These are phyloP conservation scores for Phrynosoma platyrhinos DNA, from an alignment of 2,113 vertebrate genomes.

Conservation along the genomic window DNA sequence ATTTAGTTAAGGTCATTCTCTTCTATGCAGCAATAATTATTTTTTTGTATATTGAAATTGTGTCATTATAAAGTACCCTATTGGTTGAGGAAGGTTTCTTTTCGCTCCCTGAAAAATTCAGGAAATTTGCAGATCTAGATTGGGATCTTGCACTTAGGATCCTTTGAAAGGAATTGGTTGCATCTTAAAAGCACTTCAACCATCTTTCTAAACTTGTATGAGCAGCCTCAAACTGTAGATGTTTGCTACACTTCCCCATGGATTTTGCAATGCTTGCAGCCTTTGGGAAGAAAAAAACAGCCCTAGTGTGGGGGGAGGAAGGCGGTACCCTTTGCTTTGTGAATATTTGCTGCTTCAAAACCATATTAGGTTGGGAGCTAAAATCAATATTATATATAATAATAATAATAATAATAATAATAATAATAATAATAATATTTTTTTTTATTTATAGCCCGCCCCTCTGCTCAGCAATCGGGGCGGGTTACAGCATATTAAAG, in stretches of 20 bases:
- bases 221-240: not conserved
- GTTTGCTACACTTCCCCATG: not conserved
- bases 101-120: not conserved
- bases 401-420: too few species aligned
- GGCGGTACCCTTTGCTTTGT: not conserved
- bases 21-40: not conserved
- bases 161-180: not conserved
- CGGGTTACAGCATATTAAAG: too few species aligned
- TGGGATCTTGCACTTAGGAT: not conserved
- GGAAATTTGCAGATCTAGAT: not conserved
- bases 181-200: not conserved
- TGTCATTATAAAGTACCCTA: too few species aligned
- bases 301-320: too few species aligned
- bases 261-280: not conserved
- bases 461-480: too few species aligned
- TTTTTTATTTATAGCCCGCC: too few species aligned
- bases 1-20: slow-evolving; percentile 34
- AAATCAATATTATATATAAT: too few species aligned
- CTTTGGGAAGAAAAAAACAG: not conserved
- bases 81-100: too few species aligned
- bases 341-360: not conserved
- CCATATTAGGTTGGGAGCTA: not conserved
- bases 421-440: too few species aligned
- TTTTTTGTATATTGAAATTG: not conserved
- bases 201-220: not conserved